Conservation (phyloP, 2,797 vertebrate species). For the Synaphobranchus kaupii region DNA sequence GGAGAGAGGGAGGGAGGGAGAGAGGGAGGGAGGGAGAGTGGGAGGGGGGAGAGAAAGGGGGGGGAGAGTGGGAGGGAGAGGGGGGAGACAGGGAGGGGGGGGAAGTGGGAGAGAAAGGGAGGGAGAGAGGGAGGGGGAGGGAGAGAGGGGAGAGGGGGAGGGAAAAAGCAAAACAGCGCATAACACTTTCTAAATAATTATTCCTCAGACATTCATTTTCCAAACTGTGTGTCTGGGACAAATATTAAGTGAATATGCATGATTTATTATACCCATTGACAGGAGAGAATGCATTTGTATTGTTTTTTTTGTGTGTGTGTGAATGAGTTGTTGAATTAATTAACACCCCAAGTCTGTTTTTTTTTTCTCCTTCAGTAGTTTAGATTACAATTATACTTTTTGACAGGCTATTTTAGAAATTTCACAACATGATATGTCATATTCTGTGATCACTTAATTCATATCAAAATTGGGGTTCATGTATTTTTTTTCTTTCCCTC, state of each 20-base stretch:
- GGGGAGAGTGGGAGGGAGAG: too few species aligned
- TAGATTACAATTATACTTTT: not conserved
- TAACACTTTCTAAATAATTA: not conserved
- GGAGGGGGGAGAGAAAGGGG: too few species aligned
- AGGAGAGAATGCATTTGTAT: not conserved
- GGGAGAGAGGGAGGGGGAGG: too few species aligned
- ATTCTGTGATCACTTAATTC: not conserved
- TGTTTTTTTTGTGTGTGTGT: not conserved
- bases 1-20: too few species aligned
- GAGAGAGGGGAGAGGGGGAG: too few species aligned
- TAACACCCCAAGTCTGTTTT: too few species aligned
- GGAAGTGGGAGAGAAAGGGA: too few species aligned
- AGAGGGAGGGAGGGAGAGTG: too few species aligned
- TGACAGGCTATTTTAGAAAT: not conserved
- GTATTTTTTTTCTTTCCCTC: not conserved
- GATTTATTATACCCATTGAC: not conserved
- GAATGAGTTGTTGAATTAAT: too few species aligned
- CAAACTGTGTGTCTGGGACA: not conserved
- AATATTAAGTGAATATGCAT: not conserved
- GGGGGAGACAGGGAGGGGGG: too few species aligned
- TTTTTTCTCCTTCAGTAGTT: not conserved
- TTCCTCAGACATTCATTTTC: not conserved
- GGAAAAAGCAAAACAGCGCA: not conserved
- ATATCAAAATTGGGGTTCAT: not conserved
- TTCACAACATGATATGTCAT: not conserved